phyloP scores from a whole-genome alignment of 2,888 invertebrate genomes.

The Acrocera orbiculus region DNA sequence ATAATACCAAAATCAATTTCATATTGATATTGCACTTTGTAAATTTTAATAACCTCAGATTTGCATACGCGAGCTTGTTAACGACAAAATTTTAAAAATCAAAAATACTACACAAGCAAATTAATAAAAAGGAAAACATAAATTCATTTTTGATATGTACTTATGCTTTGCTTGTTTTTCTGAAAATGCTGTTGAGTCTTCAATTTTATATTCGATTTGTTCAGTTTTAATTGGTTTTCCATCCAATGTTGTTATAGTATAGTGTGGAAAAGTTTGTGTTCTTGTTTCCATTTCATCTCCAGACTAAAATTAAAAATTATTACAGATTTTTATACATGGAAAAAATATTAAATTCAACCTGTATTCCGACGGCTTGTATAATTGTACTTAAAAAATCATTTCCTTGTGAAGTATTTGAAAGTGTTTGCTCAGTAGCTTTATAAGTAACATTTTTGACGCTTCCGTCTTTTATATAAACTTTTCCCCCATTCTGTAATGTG shows the following conservation, averaged over 20 bases:
- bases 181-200: constrained; percentile 16
- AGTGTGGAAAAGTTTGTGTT: constrained; percentile 23
- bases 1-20: too few species aligned
- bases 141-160: constrained; percentile 16
- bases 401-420: constrained; percentile 9
- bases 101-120: background rate
- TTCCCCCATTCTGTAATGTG: constrained; percentile 43
- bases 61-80: too few species aligned
- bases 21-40: too few species aligned
- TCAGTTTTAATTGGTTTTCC: constrained; percentile 19
- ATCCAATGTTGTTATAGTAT: constrained; percentile 29
- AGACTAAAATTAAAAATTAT: too few species aligned
- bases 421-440: constrained; percentile 1
- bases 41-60: too few species aligned
- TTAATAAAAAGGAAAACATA: too few species aligned
- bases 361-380: constrained; percentile 29
- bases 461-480: constrained; percentile 42
- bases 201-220: constrained; percentile 22
- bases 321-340: too few species aligned
- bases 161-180: constrained; percentile 27
- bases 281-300: constrained; percentile 4
- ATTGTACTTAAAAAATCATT: constrained; percentile 27
- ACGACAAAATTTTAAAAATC: background rate
- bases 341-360: too few species aligned
- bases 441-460: too few species aligned